Base-by-base conservation (phyloP, 2,888 invertebrate genomes). In the Lasius platythorax region DNA sequence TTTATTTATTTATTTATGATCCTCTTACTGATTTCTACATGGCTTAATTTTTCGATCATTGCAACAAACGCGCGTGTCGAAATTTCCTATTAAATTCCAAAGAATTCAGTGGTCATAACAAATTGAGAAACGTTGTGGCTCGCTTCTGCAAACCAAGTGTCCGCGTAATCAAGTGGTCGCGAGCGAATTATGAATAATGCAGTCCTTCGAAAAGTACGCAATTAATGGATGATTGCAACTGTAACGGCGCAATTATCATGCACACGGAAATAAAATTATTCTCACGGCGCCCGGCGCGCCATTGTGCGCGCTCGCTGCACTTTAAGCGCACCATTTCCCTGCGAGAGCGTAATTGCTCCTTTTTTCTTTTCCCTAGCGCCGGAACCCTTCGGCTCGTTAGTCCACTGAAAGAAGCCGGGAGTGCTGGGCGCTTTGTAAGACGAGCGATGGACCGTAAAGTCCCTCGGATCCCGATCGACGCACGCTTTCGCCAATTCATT, bases 371-470 rank as follows among this genome's bases (percentile, higher is more conserved):
- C 58, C 67, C 76, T 50, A 61, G 46, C 73, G 72, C 83, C 84
- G 64, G 40, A 79, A 83, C 82, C 89, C 86, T 87, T 89, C 89
- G 89, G 89, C 92, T 91, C 92, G 89, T 92, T 91, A 91, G 89
- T 85, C 85, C 88, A 83, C 68, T 87, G 88, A 91, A 91, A 91
- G 91, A 91, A 91, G 87, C 87, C 86, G 88, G 89, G 89, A 91
- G 79, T 81, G 46, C 61, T 91, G 85, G 82, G 88, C 91, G 91
- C 91, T 91, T 90, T 90, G 88, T 88, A 85, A 87, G 86, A 89
- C 88, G 91, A 90, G 90, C 90, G 90, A 91, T 91, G 91, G 91
- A 91, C 88, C 90, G 91, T 91, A 83, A 90, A 88, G 90, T 89
- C 87, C 87, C 84, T 89, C 82, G 91, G 87, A 91, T 91, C 87